Conservation (phyloP, 2,113 vertebrate genomes). For the Entosphenus tridentatus region DNA sequence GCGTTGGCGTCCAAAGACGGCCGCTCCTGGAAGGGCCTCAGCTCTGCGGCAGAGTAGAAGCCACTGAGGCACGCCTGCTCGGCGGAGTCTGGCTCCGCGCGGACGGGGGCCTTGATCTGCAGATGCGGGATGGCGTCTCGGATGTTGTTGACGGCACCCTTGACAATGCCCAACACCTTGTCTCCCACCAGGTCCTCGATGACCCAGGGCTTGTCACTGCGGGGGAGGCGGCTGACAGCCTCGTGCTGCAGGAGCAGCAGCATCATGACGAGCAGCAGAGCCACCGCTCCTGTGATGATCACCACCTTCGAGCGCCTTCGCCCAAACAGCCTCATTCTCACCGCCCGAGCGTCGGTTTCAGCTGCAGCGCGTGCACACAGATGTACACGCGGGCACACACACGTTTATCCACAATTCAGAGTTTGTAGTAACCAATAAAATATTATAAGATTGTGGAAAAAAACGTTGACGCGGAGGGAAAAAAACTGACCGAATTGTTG, state of each 20-base stretch:
- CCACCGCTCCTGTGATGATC: not conserved
- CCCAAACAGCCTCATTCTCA: not conserved
- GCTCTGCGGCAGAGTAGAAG: conserved; percentile 51
- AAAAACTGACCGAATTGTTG: too few species aligned
- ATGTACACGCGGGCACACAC: too few species aligned
- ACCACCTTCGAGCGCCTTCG: not conserved
- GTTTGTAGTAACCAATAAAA: too few species aligned
- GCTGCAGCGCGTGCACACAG: too few species aligned
- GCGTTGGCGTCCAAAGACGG: conserved; percentile 50
- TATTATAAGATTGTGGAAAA: too few species aligned
- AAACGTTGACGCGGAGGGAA: too few species aligned
- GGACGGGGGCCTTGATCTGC: conserved; percentile 73
- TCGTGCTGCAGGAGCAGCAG: not conserved
- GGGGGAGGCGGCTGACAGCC: not conserved
- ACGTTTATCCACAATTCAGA: too few species aligned
- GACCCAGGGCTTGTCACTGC: not conserved
- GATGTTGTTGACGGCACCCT: conserved; percentile 80
- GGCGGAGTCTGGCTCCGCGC: conserved; percentile 23
- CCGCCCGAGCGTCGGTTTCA: too few species aligned
- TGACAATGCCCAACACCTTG: conserved; percentile 49
- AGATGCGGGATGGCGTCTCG: conserved; percentile 75
- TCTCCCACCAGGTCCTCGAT: conserved; percentile 22
- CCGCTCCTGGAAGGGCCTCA: conserved; percentile 49
- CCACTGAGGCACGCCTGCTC: conserved; percentile 43
- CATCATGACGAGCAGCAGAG: not conserved